Percentiles rank a stretch among this genome's conserved stretches.
phyloP scores from a whole-genome alignment of 2,113 vertebrate genomes.

The sheep (Ovis aries) region DNA sequence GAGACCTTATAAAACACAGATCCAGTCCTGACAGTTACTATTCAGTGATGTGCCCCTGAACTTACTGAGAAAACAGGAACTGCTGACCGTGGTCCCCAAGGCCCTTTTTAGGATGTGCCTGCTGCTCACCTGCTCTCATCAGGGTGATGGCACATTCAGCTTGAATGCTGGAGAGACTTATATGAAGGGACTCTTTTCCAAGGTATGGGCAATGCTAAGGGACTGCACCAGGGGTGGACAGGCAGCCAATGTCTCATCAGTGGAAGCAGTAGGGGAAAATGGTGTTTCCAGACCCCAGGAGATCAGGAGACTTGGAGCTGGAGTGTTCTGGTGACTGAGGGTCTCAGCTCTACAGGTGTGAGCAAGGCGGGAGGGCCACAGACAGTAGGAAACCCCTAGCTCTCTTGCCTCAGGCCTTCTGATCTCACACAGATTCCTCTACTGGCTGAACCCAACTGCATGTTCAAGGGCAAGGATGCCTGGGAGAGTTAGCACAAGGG shows the following conservation, averaged over 20 bases:
- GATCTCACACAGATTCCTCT: no score
- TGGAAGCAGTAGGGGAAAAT: neutral
- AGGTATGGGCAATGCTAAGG: neutral
- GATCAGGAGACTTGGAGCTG: neutral
- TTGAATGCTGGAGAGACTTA: neutral
- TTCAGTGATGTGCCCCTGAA: neutral
- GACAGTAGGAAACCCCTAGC: neutral
- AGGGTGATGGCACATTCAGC: no score
- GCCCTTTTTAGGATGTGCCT: neutral
- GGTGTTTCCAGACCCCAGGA: neutral
- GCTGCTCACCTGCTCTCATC: neutral
- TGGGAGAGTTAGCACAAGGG: neutral
- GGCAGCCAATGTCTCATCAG: neutral
- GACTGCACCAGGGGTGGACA: neutral
- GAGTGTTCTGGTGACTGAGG: neutral
- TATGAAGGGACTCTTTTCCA: neutral
- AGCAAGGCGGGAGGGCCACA: fast-evolving
- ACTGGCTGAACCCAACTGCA: neutral
- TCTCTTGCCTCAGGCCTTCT: neutral
- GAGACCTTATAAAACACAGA: neutral
- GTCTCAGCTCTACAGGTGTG: fast-evolving
- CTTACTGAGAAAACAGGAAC: neutral
- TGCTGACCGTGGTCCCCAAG: fast-evolving
- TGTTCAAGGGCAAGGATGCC: fast-evolving
- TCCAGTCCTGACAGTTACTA: neutral